phyloP scores from a whole-genome alignment of 1,140 invertebrate species.

The Maconellicoccus hirsutus region DNA sequence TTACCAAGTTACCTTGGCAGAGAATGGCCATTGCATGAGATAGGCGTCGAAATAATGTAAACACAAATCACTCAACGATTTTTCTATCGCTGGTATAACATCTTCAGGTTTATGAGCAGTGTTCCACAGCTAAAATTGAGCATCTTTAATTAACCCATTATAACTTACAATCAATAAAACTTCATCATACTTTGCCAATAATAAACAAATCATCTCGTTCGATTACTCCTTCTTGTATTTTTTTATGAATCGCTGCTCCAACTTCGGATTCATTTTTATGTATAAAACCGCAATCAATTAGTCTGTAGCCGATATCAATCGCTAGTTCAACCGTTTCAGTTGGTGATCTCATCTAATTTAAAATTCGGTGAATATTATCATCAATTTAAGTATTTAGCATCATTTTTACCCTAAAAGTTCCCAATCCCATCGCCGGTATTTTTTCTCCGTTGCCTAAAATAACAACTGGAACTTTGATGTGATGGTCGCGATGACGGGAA shows the following conservation, averaged over 20 bases:
- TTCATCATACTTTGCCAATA: conserved; percentile 45
- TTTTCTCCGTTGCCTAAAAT: not conserved
- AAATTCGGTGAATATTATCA: no score
- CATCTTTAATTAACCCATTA: not conserved
- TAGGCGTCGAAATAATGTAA: conserved; percentile 64
- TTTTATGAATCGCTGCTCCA: conserved; percentile 57
- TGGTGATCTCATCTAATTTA: not conserved
- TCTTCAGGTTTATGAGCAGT: conserved; percentile 38
- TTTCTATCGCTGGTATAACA: conserved; percentile 41
- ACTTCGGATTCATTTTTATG: conserved; percentile 72
- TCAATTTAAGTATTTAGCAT: no score
- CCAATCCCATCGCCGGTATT: not conserved
- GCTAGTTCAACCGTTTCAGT: conserved; percentile 48
- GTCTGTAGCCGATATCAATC: conserved; percentile 54
- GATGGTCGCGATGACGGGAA: no score
- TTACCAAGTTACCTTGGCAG: conserved; percentile 36
- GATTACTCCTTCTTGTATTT: conserved; percentile 55
- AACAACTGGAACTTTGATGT: no score
- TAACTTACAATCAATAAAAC: not conserved
- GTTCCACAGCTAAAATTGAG: conserved; percentile 42
- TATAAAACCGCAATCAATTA: conserved; percentile 53
- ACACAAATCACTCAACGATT: conserved; percentile 48
- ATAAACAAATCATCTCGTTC: conserved; percentile 57
- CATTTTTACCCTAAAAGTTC: not conserved
- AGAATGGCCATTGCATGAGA: conserved; percentile 67